Conservation (phyloP, 2,888 invertebrate species). For the Melinopterus prodromus region DNA sequence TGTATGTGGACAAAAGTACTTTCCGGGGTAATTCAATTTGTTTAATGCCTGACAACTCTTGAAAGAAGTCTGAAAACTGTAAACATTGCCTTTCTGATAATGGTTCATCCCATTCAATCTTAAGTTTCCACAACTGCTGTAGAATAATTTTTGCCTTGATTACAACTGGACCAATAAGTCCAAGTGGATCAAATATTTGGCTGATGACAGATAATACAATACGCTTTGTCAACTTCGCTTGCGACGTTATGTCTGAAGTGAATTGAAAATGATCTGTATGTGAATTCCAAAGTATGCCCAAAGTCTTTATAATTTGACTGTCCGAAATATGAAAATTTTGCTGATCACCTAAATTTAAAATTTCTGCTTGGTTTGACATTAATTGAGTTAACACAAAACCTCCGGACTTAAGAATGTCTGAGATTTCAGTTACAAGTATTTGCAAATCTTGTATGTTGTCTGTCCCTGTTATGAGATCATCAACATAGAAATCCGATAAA, state of each 20-base stretch:
- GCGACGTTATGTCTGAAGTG: background rate
- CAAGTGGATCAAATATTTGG: conserved; percentile 45
- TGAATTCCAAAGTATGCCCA: background rate
- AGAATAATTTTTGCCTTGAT: conserved; percentile 44
- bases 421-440: background rate
- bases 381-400: background rate
- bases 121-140: conserved; percentile 41
- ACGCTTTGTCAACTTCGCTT: conserved; percentile 18
- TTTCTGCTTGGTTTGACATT: background rate
- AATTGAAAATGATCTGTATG: background rate
- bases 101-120: conserved; percentile 41
- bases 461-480: background rate
- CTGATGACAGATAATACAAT: conserved; percentile 42
- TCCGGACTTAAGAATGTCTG: background rate
- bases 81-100: conserved; percentile 14
- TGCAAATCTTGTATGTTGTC: no score
- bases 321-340: background rate
- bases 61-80: no score
- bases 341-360: background rate
- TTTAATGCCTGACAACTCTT: conserved; percentile 33
- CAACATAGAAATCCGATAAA: background rate
- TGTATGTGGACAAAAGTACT: conserved; percentile 23
- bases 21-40: conserved; percentile 35
- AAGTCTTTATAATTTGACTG: background rate
- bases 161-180: conserved; percentile 43